Evolutionary conservation across 2,888 invertebrate species (phyloP).

Genomic region (Mechanitis mazaeus): DNA sequence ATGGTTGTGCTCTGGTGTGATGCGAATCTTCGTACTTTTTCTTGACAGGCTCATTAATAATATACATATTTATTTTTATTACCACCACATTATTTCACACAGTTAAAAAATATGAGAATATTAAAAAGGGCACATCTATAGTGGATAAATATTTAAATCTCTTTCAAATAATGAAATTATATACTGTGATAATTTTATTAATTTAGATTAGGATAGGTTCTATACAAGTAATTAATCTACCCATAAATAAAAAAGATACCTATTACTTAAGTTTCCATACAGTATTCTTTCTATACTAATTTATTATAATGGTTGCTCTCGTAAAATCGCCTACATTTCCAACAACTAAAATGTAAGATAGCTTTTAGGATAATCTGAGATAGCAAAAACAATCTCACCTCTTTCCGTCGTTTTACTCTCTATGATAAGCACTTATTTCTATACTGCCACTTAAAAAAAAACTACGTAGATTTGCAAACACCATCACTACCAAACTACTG

Average conservation of each 20-base stretch:
- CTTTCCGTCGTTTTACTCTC: background rate
- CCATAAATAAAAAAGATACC: background rate
- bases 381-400: too few species aligned
- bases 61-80: background rate
- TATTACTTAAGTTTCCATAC: too few species aligned
- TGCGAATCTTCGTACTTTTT: constrained; percentile 31
- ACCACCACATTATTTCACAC: background rate
- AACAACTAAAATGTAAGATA: too few species aligned
- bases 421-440: background rate
- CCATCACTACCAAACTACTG: constrained; percentile 63
- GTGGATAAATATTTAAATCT: constrained; percentile 1
- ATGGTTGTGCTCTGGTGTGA: constrained; percentile 56
- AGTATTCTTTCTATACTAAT: too few species aligned
- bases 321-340: too few species aligned
- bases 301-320: too few species aligned
- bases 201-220: constrained; percentile 6
- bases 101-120: too few species aligned
- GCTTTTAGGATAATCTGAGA: too few species aligned
- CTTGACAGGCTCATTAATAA: background rate
- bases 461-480: constrained; percentile 55
- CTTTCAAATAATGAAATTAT: constrained; percentile 1
- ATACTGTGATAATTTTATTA: constrained; percentile 6
- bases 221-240: background rate
- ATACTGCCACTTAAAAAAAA: constrained; percentile 1
- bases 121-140: background rate